These are phyloP conservation scores for Cryptus armator DNA, from an alignment of 2,888 invertebrate genomes.

Conservation along the genomic window DNA sequence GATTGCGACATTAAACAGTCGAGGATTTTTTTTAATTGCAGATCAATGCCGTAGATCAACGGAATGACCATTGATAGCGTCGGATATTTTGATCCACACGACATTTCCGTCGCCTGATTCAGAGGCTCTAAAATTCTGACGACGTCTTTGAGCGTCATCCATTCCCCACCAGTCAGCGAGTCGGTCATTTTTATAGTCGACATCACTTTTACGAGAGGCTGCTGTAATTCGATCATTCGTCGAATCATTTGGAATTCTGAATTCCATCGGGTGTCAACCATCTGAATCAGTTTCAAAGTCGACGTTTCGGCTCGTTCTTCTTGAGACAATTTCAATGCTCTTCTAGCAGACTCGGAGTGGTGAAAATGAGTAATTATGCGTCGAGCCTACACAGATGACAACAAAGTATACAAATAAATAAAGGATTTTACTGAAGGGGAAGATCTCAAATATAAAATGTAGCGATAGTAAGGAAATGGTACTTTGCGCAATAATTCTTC, in stretches of 20 bases:
- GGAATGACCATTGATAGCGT: conserved; percentile 6
- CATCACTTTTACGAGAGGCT: conserved; percentile 31
- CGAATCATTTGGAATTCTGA: conserved; percentile 41
- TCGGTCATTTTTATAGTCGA: conserved; percentile 5
- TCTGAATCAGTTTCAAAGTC: too few species aligned
- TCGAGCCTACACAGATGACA: too few species aligned
- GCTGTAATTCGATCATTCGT: conserved; percentile 23
- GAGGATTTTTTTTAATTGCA: neutral
- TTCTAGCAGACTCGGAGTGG: too few species aligned
- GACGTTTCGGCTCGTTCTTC: too few species aligned
- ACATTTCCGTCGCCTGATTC: conserved; percentile 48
- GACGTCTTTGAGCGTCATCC: conserved; percentile 25
- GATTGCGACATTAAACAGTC: neutral
- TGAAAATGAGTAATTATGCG: too few species aligned
- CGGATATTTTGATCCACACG: conserved; percentile 28
- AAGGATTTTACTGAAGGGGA: too few species aligned
- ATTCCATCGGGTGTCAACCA: conserved; percentile 41
- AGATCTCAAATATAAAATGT: neutral
- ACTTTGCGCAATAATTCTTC: neutral
- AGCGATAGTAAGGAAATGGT: conserved; percentile 19
- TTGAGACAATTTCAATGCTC: too few species aligned
- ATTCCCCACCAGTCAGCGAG: conserved; percentile 35
- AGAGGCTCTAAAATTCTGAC: conserved; percentile 38
- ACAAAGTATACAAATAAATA: too few species aligned
- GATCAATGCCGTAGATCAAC: neutral